Conservation (phyloP, 1,140 invertebrate species). For the Lordiphosa mommai region DNA sequence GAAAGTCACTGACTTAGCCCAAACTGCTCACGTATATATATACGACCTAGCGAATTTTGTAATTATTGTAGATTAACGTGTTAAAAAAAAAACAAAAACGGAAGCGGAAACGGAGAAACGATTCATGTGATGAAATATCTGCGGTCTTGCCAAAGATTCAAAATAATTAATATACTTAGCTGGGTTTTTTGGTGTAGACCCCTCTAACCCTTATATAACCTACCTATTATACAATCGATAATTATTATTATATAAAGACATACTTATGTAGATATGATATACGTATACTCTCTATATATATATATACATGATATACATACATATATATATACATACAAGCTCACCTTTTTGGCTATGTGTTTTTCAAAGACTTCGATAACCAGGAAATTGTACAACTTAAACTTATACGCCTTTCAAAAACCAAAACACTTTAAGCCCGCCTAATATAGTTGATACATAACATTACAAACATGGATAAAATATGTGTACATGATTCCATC, state of each 20-base stretch:
- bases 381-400: constrained; percentile 33
- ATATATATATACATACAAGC: constrained; percentile 15
- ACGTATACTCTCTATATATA: constrained; percentile 10
- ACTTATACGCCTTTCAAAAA: constrained; percentile 5
- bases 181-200: constrained; percentile 17
- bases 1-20: too few relatives aligned
- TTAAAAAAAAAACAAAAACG: too few relatives aligned
- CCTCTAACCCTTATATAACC: neutral
- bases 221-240: neutral
- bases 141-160: constrained; percentile 68
- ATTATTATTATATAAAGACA: constrained; percentile 3
- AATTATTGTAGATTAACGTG: constrained; percentile 15
- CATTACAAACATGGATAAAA: neutral
- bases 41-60: too few relatives aligned
- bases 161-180: constrained; percentile 11
- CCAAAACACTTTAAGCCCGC: constrained; percentile 7
- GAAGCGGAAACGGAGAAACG: constrained; percentile 35
- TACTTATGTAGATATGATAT: neutral
- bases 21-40: too few relatives aligned
- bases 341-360: constrained; percentile 32
- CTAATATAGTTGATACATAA: constrained; percentile 3
- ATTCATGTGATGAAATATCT: constrained; percentile 70
- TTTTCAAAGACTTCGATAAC: constrained; percentile 24
- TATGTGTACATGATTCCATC: neutral
- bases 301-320: constrained; percentile 7